phyloP scores from a whole-genome alignment of 2,797 vertebrate species.

The Prionace glauca region DNA sequence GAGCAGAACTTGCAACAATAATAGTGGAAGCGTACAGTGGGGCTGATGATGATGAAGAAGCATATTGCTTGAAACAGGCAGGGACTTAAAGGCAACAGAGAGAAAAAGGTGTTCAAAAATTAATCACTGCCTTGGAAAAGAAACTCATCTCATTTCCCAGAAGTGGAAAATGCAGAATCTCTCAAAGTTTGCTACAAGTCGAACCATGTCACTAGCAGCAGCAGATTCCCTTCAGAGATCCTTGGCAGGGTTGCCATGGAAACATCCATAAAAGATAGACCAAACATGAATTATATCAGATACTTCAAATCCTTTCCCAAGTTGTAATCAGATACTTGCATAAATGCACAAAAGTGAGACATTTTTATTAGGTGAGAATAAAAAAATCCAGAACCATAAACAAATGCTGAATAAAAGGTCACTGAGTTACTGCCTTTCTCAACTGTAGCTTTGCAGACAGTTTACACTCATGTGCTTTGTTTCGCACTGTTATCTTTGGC shows the following conservation, averaged over 20 bases:
- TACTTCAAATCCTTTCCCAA: conserved; percentile 2
- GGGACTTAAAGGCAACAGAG: neutral
- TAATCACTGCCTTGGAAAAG: neutral
- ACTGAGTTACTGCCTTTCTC: neutral
- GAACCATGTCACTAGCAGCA: neutral
- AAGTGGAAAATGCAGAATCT: neutral
- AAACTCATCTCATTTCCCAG: neutral
- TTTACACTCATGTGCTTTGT: neutral
- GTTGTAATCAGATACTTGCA: neutral
- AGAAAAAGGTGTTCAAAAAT: neutral
- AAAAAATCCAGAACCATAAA: neutral
- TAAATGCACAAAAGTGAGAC: neutral
- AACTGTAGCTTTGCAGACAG: neutral
- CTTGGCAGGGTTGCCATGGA: conserved; percentile 18
- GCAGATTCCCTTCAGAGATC: neutral
- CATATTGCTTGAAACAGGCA: neutral
- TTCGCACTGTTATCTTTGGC: neutral
- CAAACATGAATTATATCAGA: neutral
- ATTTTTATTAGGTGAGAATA: neutral
- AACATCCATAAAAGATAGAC: neutral
- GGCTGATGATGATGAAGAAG: neutral
- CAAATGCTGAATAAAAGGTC: neutral
- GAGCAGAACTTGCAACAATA: neutral
- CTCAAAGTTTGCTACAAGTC: neutral
- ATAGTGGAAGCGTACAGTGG: neutral